Conservation (phyloP, 2,113 vertebrate species). For the Rhinoderma darwinii region DNA sequence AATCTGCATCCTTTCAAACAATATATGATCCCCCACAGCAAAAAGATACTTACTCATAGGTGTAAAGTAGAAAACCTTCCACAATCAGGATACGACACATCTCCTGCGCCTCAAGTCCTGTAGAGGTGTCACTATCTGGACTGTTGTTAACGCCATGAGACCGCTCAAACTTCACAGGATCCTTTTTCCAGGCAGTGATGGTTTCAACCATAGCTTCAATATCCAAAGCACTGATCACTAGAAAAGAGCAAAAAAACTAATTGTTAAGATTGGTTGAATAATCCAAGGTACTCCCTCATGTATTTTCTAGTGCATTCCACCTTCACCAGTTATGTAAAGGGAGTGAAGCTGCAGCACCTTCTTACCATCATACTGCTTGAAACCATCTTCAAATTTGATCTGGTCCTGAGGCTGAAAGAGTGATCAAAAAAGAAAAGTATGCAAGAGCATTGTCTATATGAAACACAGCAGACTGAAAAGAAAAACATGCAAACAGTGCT, state of each 20-base stretch:
- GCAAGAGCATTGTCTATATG: constrained; percentile 59
- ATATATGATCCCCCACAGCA: too few relatives aligned
- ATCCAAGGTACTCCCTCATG: neutral
- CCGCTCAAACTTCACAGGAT: constrained; percentile 90
- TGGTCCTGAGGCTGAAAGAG: constrained; percentile 97
- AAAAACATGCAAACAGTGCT: neutral
- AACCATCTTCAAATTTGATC: constrained; percentile 94
- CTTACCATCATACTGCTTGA: constrained; percentile 99
- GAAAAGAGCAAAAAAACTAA: neutral
- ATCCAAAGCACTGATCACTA: constrained; percentile 89
- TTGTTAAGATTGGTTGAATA: neutral
- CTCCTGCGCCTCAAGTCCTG: constrained; percentile 68
- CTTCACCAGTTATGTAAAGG: constrained; percentile 26
- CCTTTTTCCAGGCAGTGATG: constrained; percentile 86
- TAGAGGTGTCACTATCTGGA: constrained; percentile 73
- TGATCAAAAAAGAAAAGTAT: constrained; percentile 63
- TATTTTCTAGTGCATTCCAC: neutral
- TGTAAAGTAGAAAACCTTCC: constrained; percentile 95
- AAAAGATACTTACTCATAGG: constrained; percentile 76
- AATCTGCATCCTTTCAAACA: neutral
- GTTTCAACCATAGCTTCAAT: constrained; percentile 97
- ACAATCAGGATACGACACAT: constrained; percentile 88
- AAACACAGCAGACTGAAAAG: constrained; percentile 47
- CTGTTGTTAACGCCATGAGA: constrained; percentile 89
- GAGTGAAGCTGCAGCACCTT: constrained; percentile 64